phyloP scores from a whole-genome alignment of 2,888 invertebrate species.

The Watsonalla binaria region DNA sequence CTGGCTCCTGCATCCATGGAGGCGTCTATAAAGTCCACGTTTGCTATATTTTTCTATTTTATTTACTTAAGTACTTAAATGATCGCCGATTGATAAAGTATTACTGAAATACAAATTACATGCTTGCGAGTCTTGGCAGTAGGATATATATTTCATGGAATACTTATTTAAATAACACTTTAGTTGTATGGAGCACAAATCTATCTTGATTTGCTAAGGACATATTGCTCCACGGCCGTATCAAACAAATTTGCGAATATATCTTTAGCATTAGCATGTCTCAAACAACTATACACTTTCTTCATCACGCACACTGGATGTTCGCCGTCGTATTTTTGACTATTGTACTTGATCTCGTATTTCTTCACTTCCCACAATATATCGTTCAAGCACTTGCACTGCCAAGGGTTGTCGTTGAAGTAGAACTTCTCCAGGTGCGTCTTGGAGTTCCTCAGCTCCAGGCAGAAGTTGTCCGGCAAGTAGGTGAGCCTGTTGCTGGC shows the following conservation, averaged over 20 bases:
- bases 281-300: constrained; percentile 43
- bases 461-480: constrained; percentile 54
- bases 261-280: constrained; percentile 42
- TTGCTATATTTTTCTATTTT: too few species aligned
- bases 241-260: constrained; percentile 41
- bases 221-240: constrained; percentile 9
- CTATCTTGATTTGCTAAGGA: constrained; percentile 5
- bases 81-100: too few species aligned
- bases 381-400: constrained; percentile 56
- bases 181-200: background rate
- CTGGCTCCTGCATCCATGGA: too few species aligned
- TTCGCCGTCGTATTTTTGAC: constrained; percentile 41
- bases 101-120: too few species aligned
- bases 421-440: constrained; percentile 46
- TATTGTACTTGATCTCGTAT: constrained; percentile 45
- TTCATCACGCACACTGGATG: constrained; percentile 52
- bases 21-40: too few species aligned
- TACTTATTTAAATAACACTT: too few species aligned
- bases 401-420: constrained; percentile 67
- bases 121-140: too few species aligned
- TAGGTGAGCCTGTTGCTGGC: constrained; percentile 54
- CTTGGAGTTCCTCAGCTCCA: constrained; percentile 53
- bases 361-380: constrained; percentile 50
- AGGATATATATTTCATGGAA: too few species aligned
- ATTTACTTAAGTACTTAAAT: too few species aligned